phyloP scores from a whole-genome alignment of 2,888 invertebrate genomes.

The Pristionchus exspectatus region DNA sequence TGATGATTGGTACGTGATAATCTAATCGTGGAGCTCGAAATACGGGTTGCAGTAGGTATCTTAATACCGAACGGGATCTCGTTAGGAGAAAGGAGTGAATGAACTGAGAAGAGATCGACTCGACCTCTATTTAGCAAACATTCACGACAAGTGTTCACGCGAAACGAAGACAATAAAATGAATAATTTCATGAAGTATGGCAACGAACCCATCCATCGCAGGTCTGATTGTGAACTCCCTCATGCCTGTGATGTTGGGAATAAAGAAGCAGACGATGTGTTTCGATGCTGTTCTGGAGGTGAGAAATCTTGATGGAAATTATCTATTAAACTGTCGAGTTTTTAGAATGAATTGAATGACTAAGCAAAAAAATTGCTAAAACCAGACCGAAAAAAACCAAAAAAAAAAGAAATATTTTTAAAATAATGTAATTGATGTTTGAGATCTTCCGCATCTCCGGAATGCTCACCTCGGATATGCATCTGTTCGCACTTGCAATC shows the following conservation, averaged over 20 bases:
- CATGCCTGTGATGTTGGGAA: constrained; percentile 72
- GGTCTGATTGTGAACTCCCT: constrained; percentile 76
- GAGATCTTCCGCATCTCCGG: constrained; percentile 74
- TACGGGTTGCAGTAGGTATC: background rate
- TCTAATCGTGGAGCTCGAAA: background rate
- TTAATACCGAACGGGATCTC: background rate
- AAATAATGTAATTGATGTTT: background rate
- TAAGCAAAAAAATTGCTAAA: background rate
- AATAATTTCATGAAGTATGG: too few species aligned
- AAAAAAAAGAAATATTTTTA: too few species aligned
- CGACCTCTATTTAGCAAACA: background rate
- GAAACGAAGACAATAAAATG: too few species aligned
- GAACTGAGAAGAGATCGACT: background rate
- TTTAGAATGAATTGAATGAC: background rate
- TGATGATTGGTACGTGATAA: constrained; percentile 66
- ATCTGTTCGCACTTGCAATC: constrained; percentile 75
- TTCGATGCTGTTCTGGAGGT: constrained; percentile 65
- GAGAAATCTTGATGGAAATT: too few species aligned
- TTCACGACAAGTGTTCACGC: too few species aligned
- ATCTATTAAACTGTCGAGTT: background rate
- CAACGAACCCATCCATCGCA: constrained; percentile 52
- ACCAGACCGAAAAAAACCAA: too few species aligned
- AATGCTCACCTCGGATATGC: constrained; percentile 77
- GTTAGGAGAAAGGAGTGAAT: background rate
- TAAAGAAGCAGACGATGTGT: constrained; percentile 67